Conservation (phyloP, 2,888 invertebrate species). For the Cryptus viduatorius region DNA sequence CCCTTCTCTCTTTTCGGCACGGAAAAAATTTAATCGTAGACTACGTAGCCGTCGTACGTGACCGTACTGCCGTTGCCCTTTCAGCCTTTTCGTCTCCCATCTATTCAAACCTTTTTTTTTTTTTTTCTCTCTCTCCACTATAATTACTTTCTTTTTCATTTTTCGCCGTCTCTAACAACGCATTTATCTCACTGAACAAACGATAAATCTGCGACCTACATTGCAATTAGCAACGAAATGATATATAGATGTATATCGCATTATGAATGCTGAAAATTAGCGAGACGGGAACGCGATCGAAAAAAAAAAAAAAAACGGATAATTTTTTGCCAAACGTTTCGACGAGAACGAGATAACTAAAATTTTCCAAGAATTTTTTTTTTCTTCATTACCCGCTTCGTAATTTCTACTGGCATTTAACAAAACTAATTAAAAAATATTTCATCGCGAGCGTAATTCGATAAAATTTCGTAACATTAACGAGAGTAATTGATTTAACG, state of each 20-base stretch:
- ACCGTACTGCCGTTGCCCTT: conserved; percentile 30
- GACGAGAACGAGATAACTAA: not conserved
- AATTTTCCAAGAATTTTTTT: not conserved
- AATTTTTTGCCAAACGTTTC: not conserved
- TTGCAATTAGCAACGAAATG: conserved; percentile 27
- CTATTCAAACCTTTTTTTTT: not conserved
- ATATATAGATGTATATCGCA: not conserved
- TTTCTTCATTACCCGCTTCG: not conserved
- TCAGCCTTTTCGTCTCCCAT: conserved; percentile 38
- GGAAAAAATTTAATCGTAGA: conserved; percentile 55
- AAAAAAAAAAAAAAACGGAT: not conserved
- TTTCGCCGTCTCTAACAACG: conserved; percentile 46
- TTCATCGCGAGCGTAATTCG: not conserved
- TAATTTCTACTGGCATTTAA: not conserved
- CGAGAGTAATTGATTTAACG: not conserved
- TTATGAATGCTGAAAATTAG: conserved; percentile 14
- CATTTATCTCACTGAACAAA: conserved; percentile 58
- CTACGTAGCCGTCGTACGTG: conserved; percentile 39
- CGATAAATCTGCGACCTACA: conserved; percentile 49
- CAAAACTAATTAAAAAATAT: not conserved
- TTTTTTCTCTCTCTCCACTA: conserved; percentile 28
- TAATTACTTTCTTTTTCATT: conserved; percentile 62
- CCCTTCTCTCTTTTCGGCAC: conserved; percentile 28
- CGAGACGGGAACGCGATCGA: not conserved
- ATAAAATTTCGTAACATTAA: not conserved